Evolutionary conservation across 2,797 vertebrate species (phyloP).

Genomic region (Momotus momota): DNA sequence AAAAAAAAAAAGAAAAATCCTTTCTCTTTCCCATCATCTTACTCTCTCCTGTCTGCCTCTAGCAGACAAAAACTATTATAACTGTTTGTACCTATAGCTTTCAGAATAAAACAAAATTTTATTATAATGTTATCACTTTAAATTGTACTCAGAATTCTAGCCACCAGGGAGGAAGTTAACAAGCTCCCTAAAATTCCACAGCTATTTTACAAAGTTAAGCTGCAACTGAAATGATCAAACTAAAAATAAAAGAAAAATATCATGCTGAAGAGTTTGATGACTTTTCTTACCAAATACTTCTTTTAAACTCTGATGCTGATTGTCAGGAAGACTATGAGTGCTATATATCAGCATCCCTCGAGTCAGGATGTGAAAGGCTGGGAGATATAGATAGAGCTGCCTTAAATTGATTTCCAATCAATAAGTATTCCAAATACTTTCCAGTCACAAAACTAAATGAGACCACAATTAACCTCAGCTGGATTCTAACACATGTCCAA

Average conservation of each 20-base stretch:
- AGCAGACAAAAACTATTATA: not conserved
- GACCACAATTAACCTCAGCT: not conserved
- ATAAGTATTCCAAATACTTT: not conserved
- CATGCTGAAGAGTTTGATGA: not conserved
- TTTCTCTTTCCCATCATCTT: not conserved
- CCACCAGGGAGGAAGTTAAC: not conserved
- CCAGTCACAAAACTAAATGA: not conserved
- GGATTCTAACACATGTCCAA: not conserved
- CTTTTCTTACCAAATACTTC: not conserved
- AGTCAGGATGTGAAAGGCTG: not conserved
- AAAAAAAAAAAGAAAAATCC: not conserved
- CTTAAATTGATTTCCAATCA: not conserved
- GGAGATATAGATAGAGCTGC: not conserved
- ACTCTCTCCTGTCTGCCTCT: not conserved
- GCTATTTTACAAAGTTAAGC: not conserved
- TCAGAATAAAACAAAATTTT: not conserved
- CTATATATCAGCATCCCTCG: not conserved
- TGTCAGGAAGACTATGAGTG: not conserved
- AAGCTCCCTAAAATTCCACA: not conserved
- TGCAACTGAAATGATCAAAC: not conserved
- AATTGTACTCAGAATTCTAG: not conserved
- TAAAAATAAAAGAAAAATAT: not conserved
- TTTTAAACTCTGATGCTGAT: not conserved
- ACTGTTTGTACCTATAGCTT: not conserved
- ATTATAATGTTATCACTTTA: not conserved